Percentiles rank a stretch among this genome's conserved stretches.
These are phyloP conservation scores for Menura novaehollandiae DNA, from an alignment of 2,113 vertebrate genomes.

Conservation along the genomic window DNA sequence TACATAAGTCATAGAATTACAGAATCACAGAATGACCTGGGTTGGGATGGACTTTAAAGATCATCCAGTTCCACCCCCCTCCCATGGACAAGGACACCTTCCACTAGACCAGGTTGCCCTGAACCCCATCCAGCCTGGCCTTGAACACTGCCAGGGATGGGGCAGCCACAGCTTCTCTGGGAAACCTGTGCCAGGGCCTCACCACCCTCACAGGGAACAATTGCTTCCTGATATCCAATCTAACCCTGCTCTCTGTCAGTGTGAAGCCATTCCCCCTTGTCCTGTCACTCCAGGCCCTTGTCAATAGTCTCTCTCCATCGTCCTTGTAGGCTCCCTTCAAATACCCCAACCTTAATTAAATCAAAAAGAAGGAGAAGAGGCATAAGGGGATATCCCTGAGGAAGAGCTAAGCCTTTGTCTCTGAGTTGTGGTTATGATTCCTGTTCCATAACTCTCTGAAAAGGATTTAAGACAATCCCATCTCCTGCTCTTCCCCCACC, in stretches of 20 bases:
- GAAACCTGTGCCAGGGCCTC: not conserved
- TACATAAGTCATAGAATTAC: not conserved
- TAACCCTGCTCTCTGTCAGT: rapidly evolving
- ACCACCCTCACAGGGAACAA: rapidly evolving
- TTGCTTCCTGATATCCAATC: not conserved
- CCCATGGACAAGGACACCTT: not conserved
- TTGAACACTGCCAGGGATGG: rapidly evolving
- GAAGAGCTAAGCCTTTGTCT: not conserved
- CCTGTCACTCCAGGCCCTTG: not conserved
- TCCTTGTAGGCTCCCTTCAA: not conserved
- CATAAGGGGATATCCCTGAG: not conserved
- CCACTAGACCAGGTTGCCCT: rapidly evolving
- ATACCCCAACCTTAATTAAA: not conserved
- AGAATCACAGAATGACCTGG: not conserved
- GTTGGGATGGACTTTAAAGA: not conserved
- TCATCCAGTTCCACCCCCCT: not conserved
- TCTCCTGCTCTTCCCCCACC: not conserved
- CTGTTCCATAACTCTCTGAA: not conserved
- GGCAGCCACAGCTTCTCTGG: not conserved
- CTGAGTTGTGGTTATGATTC: not conserved
- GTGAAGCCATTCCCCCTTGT: not conserved
- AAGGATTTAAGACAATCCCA: not conserved
- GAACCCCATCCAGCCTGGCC: rapidly evolving
- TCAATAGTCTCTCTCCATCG: not conserved
- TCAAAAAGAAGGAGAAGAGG: not conserved